These are phyloP conservation scores for Lissonota sp. DNA, from an alignment of 2,888 invertebrate species.

Conservation along the genomic window DNA sequence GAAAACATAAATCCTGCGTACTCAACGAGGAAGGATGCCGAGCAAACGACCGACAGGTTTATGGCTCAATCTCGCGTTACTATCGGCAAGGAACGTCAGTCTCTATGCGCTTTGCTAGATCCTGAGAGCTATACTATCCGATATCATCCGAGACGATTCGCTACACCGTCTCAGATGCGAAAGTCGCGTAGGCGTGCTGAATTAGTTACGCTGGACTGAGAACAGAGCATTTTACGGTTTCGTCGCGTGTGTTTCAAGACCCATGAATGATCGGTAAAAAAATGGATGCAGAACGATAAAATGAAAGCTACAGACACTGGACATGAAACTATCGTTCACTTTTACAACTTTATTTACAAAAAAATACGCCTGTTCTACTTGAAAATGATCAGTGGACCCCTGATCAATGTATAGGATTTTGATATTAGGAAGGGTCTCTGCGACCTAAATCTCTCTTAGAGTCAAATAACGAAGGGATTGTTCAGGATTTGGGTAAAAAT, in stretches of 20 bases:
- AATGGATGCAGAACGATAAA: constrained; percentile 14
- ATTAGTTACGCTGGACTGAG: constrained; percentile 6
- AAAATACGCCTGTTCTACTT: no score
- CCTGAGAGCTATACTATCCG: constrained; percentile 20
- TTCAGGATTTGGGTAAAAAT: no score
- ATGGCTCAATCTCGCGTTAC: constrained; percentile 60
- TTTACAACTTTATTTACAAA: no score
- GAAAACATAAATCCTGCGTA: constrained; percentile 52
- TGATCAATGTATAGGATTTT: no score
- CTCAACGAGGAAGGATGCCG: constrained; percentile 26
- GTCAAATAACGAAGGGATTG: no score
- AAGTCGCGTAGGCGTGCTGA: constrained; percentile 17
- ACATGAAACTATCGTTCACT: no score
- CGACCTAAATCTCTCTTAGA: no score
- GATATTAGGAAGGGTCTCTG: no score
- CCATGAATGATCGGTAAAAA: constrained; percentile 8
- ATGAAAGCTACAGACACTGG: constrained; percentile 1
- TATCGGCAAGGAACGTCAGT: constrained; percentile 56
- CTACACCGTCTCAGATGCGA: neutral
- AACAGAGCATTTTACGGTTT: constrained; percentile 22
- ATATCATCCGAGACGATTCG: constrained; percentile 17
- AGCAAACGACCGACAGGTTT: constrained; percentile 60
- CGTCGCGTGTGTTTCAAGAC: neutral
- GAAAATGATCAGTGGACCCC: no score
- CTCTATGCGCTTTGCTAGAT: constrained; percentile 21